These are phyloP conservation scores for Madoqua kirkii DNA, from an alignment of 2,113 vertebrate genomes.

Conservation along the genomic window DNA sequence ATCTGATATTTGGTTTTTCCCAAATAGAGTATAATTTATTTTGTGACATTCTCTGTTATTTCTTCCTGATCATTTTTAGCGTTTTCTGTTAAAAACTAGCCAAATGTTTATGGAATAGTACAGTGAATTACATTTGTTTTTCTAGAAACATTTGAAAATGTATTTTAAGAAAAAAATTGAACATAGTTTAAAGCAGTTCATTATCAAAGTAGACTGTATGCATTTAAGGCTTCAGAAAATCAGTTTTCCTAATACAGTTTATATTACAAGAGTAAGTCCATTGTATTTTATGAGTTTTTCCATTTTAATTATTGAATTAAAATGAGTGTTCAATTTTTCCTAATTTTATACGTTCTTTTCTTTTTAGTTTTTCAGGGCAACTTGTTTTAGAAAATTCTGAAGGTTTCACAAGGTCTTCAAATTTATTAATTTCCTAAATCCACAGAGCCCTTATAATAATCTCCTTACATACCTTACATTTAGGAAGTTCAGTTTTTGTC, in stretches of 20 bases:
- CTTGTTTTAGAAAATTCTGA: neutral
- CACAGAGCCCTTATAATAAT: neutral
- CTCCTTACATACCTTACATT: neutral
- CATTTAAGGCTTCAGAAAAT: neutral
- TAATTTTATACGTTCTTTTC: slow-evolving; percentile 20
- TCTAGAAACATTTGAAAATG: neutral
- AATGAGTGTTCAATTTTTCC: neutral
- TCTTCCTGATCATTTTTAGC: neutral
- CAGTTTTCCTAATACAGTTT: neutral
- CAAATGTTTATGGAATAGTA: neutral
- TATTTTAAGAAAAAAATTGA: neutral
- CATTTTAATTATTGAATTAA: slow-evolving; percentile 36
- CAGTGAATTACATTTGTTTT: neutral
- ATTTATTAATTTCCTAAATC: neutral
- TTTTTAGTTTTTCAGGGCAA: neutral
- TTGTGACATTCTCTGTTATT: slow-evolving; percentile 5
- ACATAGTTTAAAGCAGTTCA: neutral
- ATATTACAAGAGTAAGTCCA: neutral
- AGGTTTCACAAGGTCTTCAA: neutral
- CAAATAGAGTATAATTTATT: neutral
- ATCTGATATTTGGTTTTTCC: neutral
- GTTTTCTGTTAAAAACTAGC: slow-evolving; percentile 30
- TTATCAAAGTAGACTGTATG: neutral
- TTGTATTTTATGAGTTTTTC: slow-evolving; percentile 6
- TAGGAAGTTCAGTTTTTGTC: neutral